These are phyloP conservation scores for Lynx canadensis DNA, from an alignment of 2,113 vertebrate species.

Conservation along the genomic window DNA sequence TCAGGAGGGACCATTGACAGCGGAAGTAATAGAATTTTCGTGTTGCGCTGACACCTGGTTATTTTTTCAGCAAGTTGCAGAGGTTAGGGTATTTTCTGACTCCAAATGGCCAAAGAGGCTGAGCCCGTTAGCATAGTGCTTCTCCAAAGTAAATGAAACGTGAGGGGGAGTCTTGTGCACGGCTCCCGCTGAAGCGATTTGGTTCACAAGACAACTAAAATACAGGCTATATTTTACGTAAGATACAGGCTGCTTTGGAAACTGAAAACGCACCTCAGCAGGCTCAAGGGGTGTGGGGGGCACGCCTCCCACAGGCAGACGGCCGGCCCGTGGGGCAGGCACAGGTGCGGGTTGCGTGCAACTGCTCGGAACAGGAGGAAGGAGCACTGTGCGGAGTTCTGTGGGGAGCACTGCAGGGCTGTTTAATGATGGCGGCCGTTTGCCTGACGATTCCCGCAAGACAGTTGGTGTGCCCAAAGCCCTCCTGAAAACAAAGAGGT, in stretches of 20 bases:
- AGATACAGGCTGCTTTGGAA: not conserved
- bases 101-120: not conserved
- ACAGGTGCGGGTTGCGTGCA: fast-evolving
- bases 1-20: not conserved
- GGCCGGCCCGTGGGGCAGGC: not conserved
- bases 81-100: not conserved
- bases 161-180: fast-evolving
- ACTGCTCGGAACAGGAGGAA: no score
- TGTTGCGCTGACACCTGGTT: not conserved
- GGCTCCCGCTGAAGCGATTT: not conserved
- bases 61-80: not conserved
- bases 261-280: not conserved
- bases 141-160: not conserved
- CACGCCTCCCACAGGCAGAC: not conserved
- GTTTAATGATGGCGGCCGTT: not conserved
- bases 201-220: not conserved
- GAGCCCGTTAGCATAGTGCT: not conserved
- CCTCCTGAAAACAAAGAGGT: not conserved
- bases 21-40: not conserved
- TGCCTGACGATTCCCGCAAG: not conserved
- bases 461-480: not conserved
- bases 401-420: fast-evolving
- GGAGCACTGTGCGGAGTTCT: not conserved
- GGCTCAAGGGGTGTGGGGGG: not conserved
- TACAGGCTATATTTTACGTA: no score